These are phyloP conservation scores for roundworm (Caenorhabditis elegans) DNA, from an alignment of 1,140 invertebrate species.

Conservation along the genomic window DNA sequence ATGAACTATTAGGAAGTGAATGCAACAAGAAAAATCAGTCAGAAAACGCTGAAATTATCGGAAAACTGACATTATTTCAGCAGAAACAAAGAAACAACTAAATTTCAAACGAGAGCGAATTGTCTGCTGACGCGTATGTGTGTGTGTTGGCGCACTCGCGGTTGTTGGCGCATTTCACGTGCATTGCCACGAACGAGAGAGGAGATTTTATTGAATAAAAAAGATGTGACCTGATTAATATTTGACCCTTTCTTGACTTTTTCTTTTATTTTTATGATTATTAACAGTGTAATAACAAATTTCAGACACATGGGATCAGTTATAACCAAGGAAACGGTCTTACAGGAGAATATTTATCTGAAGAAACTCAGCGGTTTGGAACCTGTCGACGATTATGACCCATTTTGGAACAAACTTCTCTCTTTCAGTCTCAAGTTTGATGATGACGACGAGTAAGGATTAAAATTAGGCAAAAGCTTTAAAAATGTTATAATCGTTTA, in stretches of 20 bases:
- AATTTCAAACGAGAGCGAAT: no score
- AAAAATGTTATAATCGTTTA: slow-evolving; percentile 65
- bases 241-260: no score
- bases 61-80: no score
- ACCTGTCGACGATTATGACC: slow-evolving; percentile 80
- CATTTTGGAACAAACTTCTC: slow-evolving; percentile 88
- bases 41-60: no score
- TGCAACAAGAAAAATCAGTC: no score
- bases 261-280: no score
- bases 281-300: no score
- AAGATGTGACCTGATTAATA: not conserved
- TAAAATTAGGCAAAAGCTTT: not conserved
- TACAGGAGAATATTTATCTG: slow-evolving; percentile 34
- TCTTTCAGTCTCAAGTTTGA: slow-evolving; percentile 80
- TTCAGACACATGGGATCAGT: slow-evolving; percentile 39
- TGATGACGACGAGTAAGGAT: slow-evolving; percentile 53
- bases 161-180: not conserved
- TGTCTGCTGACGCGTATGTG: not conserved
- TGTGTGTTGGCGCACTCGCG: not conserved
- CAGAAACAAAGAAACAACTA: no score
- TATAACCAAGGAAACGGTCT: slow-evolving; percentile 26
- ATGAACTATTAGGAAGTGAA: no score
- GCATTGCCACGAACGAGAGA: slow-evolving; percentile 2
- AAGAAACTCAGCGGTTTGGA: slow-evolving; percentile 36
- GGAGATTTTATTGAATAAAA: not conserved